phyloP scores from a whole-genome alignment of 2,888 invertebrate genomes.

The Steinernema carpocapsae region DNA sequence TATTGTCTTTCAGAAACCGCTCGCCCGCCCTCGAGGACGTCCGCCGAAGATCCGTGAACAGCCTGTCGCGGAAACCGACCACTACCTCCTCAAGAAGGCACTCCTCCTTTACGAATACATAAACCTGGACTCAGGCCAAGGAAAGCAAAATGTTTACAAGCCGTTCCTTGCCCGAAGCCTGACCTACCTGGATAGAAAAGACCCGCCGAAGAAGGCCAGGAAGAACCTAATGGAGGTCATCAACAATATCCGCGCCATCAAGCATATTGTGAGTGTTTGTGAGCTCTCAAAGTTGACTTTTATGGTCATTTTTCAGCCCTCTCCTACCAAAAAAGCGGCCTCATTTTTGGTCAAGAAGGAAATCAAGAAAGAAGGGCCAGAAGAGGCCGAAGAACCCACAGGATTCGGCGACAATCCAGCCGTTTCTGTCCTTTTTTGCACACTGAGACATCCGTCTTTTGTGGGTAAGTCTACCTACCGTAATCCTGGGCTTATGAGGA shows the following conservation, averaged over 20 bases:
- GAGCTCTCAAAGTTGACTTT: background rate
- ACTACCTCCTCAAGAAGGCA: background rate
- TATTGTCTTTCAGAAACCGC: background rate
- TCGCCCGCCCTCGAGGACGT: background rate
- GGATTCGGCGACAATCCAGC: background rate
- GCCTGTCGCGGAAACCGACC: background rate
- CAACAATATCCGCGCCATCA: background rate
- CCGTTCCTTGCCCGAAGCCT: background rate
- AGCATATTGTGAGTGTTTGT: background rate
- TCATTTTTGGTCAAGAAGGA: background rate
- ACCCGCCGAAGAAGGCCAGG: background rate
- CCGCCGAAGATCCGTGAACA: background rate
- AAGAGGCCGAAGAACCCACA: background rate
- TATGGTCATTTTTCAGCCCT: background rate
- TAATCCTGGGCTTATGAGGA: background rate
- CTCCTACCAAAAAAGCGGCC: background rate
- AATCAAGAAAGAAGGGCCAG: background rate
- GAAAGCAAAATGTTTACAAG: background rate
- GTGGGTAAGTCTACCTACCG: constrained; percentile 12
- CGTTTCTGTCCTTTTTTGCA: background rate
- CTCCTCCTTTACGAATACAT: background rate
- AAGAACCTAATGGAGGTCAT: background rate
- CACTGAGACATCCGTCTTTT: background rate
- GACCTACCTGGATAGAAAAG: background rate
- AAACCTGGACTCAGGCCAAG: background rate